Conservation (phyloP, 2,113 vertebrate genomes). For the Caranx ignobilis region DNA sequence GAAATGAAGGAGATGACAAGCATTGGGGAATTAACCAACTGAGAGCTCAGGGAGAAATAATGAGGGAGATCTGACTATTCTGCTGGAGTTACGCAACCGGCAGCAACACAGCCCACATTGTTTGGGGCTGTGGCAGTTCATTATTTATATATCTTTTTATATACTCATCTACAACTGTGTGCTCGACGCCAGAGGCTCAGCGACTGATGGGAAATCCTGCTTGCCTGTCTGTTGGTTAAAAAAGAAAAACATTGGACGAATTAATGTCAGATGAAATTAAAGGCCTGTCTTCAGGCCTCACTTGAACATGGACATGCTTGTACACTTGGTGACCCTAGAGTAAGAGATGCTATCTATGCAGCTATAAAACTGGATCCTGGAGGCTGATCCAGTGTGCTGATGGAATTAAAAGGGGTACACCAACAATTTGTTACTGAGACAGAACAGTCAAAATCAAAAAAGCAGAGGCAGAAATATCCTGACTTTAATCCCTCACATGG, state of each 20-base stretch:
- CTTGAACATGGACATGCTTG: not conserved
- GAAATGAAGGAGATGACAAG: slow-evolving; percentile 75
- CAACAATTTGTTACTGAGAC: not conserved
- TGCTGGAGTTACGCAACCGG: slow-evolving; percentile 73
- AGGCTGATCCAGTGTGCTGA: not conserved
- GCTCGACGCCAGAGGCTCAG: slow-evolving; percentile 39
- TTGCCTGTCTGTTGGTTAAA: slow-evolving; percentile 18
- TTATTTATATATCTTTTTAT: slow-evolving; percentile 67
- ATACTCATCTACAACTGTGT: slow-evolving; percentile 52
- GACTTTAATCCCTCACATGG: not conserved
- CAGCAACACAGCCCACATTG: slow-evolving; percentile 70
- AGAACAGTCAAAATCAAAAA: not conserved
- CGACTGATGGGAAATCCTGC: slow-evolving; percentile 65
- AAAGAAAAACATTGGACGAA: slow-evolving; percentile 30
- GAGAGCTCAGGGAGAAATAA: slow-evolving; percentile 77
- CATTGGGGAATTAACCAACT: slow-evolving; percentile 65
- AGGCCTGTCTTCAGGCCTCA: slow-evolving; percentile 9
- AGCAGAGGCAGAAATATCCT: not conserved
- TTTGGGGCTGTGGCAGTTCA: slow-evolving; percentile 53
- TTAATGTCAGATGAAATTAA: slow-evolving; percentile 41
- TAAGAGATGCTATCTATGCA: not conserved
- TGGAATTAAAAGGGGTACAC: not conserved
- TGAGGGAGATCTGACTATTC: slow-evolving; percentile 77
- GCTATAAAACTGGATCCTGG: slow-evolving; percentile 7
- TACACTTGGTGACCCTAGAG: slow-evolving; percentile 17